Evolutionary conservation across 2,797 vertebrate genomes (phyloP), one percentile per base, ranked within the genome.

Genomic region (Pseudochirops cupreus): DNA sequence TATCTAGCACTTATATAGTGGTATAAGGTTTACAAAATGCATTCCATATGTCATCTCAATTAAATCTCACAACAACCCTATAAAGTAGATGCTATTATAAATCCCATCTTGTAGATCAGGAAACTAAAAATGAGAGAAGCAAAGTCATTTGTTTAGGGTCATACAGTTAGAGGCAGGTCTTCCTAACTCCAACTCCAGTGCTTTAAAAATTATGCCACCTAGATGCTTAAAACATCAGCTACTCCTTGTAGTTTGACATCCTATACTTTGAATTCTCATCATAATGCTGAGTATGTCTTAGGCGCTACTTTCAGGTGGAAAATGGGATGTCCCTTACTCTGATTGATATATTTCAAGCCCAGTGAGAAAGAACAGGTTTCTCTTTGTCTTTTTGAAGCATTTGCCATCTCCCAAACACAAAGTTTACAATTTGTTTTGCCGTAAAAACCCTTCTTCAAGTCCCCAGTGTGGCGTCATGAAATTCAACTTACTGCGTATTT

Each of bases 401-500:
- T 94, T n/a, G 18, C 56, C 58, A 95, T 16, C 24, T 58, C 74
- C n/a, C 4, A 59, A 56, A 21, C 67, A 33, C 21, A 33, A 55
- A 95, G 53, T 91, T 56, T 54, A 56, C 91, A 91, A 9, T 0
- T 56, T 18, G 56, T 21, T 92, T 92, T 96, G 11, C 33, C 3
- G 0, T 13, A 9, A 14, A 91, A 46, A 82, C 33, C 33, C 18
- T n/a, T 26, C 58, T 90, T 57, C 56, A 82, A 13, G n/a, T 29
- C 58, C n/a, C 50, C n/a, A 0, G 26, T 93, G 24, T 50, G 28
- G 74, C 21, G 9, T 29, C 50, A 18, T 1, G 28, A 91, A 0
- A 10, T 89, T 14, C 12, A n/a, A 95, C 97, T 96, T 93, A 98
- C 98, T 18, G 94, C 97, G 96, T 98, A 98, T 55, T 97, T 98